Percentiles rank a stretch among this genome's conserved stretches.
phyloP scores from a whole-genome alignment of 2,888 invertebrate genomes.

The Gortyna flavago region DNA sequence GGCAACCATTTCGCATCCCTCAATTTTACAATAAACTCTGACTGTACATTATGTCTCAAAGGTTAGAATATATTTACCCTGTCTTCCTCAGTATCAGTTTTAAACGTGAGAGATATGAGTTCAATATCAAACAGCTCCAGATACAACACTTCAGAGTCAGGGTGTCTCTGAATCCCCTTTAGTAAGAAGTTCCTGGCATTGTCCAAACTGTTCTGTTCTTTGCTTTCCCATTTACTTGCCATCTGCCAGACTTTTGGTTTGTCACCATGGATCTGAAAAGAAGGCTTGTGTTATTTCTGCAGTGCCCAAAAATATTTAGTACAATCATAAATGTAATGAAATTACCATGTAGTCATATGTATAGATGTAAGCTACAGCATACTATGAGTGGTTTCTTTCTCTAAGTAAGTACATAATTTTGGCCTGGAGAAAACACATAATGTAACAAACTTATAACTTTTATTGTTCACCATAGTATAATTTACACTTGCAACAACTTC shows the following conservation, averaged over 20 bases:
- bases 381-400: background rate
- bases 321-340: background rate
- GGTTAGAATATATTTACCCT: slow-evolving; percentile 73
- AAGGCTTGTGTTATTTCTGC: background rate
- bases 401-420: too few relatives aligned
- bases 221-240: slow-evolving; percentile 94
- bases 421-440: too few relatives aligned
- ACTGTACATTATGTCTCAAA: background rate
- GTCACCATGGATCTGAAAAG: slow-evolving; percentile 92
- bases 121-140: slow-evolving; percentile 89
- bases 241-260: slow-evolving; percentile 94
- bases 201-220: slow-evolving; percentile 92
- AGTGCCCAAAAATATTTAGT: background rate
- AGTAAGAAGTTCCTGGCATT: slow-evolving; percentile 93
- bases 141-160: slow-evolving; percentile 92
- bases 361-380: background rate
- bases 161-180: slow-evolving; percentile 94
- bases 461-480: too few relatives aligned
- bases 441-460: too few relatives aligned
- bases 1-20: too few relatives aligned
- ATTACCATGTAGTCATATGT: background rate
- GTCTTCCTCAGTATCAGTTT: slow-evolving; percentile 80
- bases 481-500: too few relatives aligned
- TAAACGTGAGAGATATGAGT: slow-evolving; percentile 76
- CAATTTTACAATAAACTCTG: background rate